These are phyloP conservation scores for Aleiodes sp. DNA, from an alignment of 1,140 invertebrate genomes.

Conservation along the genomic window DNA sequence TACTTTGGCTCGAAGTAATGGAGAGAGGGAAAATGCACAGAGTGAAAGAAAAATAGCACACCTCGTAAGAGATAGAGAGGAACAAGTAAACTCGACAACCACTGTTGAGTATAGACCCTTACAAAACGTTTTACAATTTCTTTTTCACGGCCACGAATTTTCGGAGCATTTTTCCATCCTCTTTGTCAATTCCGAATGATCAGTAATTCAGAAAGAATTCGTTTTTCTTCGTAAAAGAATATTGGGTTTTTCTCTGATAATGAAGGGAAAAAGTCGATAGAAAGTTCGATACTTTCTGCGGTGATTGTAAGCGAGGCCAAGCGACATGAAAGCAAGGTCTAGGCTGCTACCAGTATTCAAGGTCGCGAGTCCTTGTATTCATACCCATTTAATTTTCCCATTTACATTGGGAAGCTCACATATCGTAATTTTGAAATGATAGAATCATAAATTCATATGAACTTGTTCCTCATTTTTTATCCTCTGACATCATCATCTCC, in stretches of 20 bases:
- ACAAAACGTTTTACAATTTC: neutral
- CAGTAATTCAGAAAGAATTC: neutral
- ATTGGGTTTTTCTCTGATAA: neutral
- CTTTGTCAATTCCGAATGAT: neutral
- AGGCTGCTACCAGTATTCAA: slow-evolving; percentile 52
- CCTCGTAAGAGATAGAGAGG: slow-evolving; percentile 48
- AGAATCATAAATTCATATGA: too few species aligned
- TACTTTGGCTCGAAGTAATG: neutral
- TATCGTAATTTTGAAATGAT: too few species aligned
- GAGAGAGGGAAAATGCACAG: slow-evolving; percentile 4
- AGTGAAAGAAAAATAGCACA: neutral
- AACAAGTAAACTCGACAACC: slow-evolving; percentile 35
- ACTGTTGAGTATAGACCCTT: neutral
- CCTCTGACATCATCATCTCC: neutral
- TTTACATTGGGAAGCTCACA: too few species aligned
- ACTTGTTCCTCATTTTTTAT: neutral
- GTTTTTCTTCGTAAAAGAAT: too few species aligned
- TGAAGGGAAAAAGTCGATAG: neutral
- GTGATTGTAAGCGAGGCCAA: neutral
- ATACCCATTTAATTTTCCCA: slow-evolving; percentile 30
- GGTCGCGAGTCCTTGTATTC: slow-evolving; percentile 46
- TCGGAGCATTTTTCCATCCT: neutral
- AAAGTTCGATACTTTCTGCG: neutral
- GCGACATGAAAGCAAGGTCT: slow-evolving; percentile 48
- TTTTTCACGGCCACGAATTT: neutral